A percentile compares a stretch with the other conserved stretches of the same genome.
phyloP scores from a whole-genome alignment of 2,113 vertebrate genomes.

The Oreocharis arfaki region DNA sequence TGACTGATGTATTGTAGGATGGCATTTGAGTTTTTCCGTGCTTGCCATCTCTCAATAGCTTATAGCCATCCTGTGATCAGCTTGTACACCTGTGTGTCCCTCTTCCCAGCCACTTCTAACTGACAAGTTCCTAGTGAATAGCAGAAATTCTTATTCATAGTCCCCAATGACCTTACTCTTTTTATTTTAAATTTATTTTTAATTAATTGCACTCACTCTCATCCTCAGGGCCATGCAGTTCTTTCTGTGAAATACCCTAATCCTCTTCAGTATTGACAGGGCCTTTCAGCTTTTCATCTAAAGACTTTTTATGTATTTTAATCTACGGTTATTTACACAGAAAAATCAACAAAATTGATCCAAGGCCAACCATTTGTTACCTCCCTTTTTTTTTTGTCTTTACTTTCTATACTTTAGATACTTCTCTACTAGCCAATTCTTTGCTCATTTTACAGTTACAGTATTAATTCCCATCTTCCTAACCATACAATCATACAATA shows the following conservation, averaged over 20 bases:
- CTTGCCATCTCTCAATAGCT: not conserved
- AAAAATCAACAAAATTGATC: not conserved
- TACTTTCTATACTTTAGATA: not conserved
- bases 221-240: not conserved
- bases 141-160: not conserved
- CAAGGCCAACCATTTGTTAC: not conserved
- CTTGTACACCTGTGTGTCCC: not conserved
- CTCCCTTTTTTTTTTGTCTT: not conserved
- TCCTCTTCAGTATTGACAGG: not conserved
- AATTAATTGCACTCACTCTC: not conserved
- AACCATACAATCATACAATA: not conserved
- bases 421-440: not conserved
- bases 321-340: not conserved
- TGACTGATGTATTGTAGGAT: not conserved
- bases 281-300: not conserved
- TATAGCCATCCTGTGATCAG: not conserved
- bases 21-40: not conserved
- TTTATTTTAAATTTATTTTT: conserved; percentile 22
- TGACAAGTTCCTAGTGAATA: not conserved
- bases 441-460: not conserved
- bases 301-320: not conserved
- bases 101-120: not conserved
- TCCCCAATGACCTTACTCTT: not conserved
- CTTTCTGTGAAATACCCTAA: not conserved
- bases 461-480: not conserved